These are phyloP conservation scores for Whitmania pigra DNA, from an alignment of 1,140 invertebrate genomes.

Conservation along the genomic window DNA sequence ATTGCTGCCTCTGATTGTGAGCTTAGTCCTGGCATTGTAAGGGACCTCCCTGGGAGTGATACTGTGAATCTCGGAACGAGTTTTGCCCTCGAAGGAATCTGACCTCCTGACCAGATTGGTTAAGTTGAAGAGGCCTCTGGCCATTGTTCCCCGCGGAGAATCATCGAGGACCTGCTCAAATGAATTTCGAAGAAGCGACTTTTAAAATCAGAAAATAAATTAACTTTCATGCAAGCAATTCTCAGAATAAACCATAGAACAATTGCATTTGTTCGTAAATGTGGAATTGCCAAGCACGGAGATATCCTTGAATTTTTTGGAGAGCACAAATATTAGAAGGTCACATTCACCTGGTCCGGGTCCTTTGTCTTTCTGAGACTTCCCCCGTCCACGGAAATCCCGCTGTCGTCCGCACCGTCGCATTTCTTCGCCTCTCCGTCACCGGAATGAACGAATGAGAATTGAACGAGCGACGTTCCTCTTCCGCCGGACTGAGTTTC, in stretches of 20 bases:
- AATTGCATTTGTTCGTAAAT: too few relatives aligned
- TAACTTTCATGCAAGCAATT: too few relatives aligned
- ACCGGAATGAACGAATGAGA: neutral
- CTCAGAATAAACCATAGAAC: too few relatives aligned
- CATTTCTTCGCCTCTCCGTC: neutral
- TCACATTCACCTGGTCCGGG: too few relatives aligned
- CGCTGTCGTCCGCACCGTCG: neutral
- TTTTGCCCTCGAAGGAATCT: neutral
- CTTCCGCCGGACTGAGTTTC: slow-evolving; percentile 37
- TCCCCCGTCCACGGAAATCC: neutral
- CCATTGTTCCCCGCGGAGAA: neutral
- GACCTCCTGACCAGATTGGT: neutral
- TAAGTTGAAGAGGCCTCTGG: neutral
- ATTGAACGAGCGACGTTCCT: slow-evolving; percentile 20
- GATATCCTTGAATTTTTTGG: neutral
- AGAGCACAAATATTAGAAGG: too few relatives aligned
- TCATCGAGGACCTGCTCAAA: too few relatives aligned
- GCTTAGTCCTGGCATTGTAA: slow-evolving; percentile 30
- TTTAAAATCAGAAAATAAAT: too few relatives aligned
- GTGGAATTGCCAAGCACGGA: too few relatives aligned
- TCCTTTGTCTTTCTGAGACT: neutral
- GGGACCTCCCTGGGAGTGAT: slow-evolving; percentile 33
- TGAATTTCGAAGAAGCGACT: too few relatives aligned
- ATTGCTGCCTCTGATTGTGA: slow-evolving; percentile 34
- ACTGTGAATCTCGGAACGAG: slow-evolving; percentile 30